Evolutionary conservation across 2,888 invertebrate genomes (phyloP), one percentile per base, ranked within the genome.

Genomic region (Chymomyza caudatula): DNA sequence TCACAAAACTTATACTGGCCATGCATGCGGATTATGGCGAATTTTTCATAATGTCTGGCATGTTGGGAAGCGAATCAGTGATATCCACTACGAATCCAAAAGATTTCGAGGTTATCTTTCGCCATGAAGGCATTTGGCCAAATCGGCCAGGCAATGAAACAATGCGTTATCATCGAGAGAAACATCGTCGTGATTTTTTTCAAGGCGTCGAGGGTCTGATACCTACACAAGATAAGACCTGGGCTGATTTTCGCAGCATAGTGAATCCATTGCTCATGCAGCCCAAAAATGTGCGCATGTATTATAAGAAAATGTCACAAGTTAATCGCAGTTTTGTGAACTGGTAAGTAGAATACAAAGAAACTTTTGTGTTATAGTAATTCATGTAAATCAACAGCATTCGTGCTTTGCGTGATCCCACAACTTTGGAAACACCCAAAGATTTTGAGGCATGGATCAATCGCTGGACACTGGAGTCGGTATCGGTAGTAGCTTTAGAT

Each of bases 211-310:
- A 66, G 2, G 87, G 88, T 0, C 63, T 88, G 19, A 4, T 77
- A 55, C 1, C 91, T 11, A 37, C 29, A 4, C 29, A 37, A 37
- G 29, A 11, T 37, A 37, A 92, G 44, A 91, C 92, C 71, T 94
- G 94, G 94, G 92, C 93, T 44, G 91, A 92, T 56, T 91, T 94
- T 65, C 91, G 94, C 43, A 92, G 92, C 2, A 93, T 92, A 69
- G 93, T 94, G 0, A 94, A 94, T 88, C 93, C 93, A 69, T 91
- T 93, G 55, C 90, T 94, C 2, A 88, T 94, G 86, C 92, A 93
- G 76, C 93, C 93, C 0, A 92, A 92, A 83, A 82, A 91, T 52
- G 89, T 92, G 0, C 91, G 91, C 80, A 78, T 91, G 1, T 92
- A 92, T 56, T 81, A 91, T 5, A 87, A 90, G 5, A 88, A 87